A percentile compares a stretch with the other conserved stretches of the same genome.
Evolutionary conservation across 1,140 invertebrate species (phyloP).

Genomic region (Cheumatopsyche charites): DNA sequence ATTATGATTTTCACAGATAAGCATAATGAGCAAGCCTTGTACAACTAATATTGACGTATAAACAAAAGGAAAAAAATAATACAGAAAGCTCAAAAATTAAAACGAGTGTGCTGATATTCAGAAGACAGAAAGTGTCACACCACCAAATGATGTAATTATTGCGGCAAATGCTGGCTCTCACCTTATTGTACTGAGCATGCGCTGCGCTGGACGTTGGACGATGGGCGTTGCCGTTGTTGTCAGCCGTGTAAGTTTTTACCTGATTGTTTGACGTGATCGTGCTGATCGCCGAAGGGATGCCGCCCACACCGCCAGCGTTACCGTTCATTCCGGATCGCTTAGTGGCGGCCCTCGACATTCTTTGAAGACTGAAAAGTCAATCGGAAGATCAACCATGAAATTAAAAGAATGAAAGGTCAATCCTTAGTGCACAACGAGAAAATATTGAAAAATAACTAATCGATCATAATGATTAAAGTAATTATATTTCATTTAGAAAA

Average conservation of each 20-base stretch:
- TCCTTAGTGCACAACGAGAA: too few relatives aligned
- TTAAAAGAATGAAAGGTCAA: too few relatives aligned
- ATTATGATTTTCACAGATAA: too few relatives aligned
- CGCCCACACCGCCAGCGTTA: conserved; percentile 42
- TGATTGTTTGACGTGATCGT: conserved; percentile 68
- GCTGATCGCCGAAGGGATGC: conserved; percentile 54
- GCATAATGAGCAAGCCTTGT: too few relatives aligned
- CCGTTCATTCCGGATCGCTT: conserved; percentile 50
- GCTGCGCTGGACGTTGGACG: conserved; percentile 63
- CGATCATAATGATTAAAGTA: too few relatives aligned
- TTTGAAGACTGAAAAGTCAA: conserved; percentile 40
- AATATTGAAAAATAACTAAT: too few relatives aligned
- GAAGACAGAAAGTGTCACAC: conserved; percentile 6
- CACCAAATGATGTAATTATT: conserved; percentile 18
- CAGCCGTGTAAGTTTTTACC: conserved; percentile 96
- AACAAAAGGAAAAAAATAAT: too few relatives aligned
- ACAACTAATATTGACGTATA: too few relatives aligned
- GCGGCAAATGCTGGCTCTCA: conserved; percentile 56
- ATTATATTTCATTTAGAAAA: too few relatives aligned
- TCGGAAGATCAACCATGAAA: too few relatives aligned
- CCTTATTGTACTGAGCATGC: conserved; percentile 93
- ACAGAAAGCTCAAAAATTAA: too few relatives aligned
- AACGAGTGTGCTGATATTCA: conserved; percentile 11
- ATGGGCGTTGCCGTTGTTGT: conserved; percentile 83
- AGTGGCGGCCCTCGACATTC: conserved; percentile 53